phyloP scores from a whole-genome alignment of 1,140 invertebrate genomes.

The Neodiprion lecontei region DNA sequence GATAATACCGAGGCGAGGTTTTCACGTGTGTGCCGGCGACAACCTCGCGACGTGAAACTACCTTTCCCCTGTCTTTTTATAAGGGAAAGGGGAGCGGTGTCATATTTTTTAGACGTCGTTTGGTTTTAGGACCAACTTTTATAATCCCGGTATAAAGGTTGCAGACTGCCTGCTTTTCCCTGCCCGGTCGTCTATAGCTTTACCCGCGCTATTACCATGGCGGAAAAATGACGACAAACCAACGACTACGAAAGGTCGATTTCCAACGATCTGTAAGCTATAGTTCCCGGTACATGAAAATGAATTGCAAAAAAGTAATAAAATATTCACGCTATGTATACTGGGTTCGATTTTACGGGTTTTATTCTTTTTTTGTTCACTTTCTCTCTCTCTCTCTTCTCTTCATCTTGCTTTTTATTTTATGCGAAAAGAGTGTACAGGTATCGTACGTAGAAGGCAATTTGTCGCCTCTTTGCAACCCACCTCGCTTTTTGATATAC shows the following conservation, averaged over 20 bases:
- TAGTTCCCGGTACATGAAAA: background rate
- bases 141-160: slow-evolving; percentile 3
- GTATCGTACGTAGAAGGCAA: background rate
- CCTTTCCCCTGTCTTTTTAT: slow-evolving; percentile 1
- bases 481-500: no score
- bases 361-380: no score
- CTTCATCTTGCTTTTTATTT: background rate
- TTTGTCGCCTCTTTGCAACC: no score
- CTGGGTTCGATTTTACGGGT: background rate
- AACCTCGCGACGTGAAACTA: background rate
- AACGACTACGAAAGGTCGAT: background rate
- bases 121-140: slow-evolving; percentile 5
- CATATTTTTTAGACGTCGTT: slow-evolving; percentile 7
- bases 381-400: no score
- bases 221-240: background rate
- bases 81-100: background rate
- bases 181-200: background rate
- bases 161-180: background rate
- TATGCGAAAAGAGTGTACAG: background rate
- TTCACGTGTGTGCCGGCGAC: background rate
- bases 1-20: background rate
- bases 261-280: background rate
- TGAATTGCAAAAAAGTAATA: background rate
- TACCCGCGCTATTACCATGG: background rate
- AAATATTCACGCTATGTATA: no score